phyloP scores from a whole-genome alignment of 1,140 invertebrate genomes.

The Vanessa atalanta region DNA sequence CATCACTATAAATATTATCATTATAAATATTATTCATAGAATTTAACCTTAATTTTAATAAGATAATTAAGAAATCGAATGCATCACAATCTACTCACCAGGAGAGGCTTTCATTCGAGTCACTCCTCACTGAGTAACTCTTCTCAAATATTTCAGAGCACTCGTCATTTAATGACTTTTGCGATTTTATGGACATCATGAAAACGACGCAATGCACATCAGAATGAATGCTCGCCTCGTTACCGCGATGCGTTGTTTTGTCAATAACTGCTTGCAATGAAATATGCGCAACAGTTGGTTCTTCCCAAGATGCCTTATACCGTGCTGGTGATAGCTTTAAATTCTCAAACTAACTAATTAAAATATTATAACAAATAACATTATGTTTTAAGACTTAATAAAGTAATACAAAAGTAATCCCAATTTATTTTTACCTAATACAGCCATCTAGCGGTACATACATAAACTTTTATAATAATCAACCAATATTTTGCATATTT shows the following conservation, averaged over 20 bases:
- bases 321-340: too few relatives aligned
- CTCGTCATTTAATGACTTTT: slow-evolving; percentile 68
- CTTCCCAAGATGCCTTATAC: too few relatives aligned
- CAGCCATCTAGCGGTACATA: not conserved
- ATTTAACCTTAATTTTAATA: too few relatives aligned
- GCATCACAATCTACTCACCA: slow-evolving; percentile 42
- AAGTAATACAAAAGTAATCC: not conserved
- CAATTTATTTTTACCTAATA: not conserved
- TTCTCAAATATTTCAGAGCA: slow-evolving; percentile 68
- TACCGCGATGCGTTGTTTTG: not conserved
- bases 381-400: not conserved
- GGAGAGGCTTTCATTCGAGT: slow-evolving; percentile 62
- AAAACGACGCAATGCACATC: not conserved
- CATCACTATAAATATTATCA: slow-evolving; percentile 42
- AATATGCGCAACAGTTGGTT: too few relatives aligned
- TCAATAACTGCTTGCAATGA: not conserved
- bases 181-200: slow-evolving; percentile 71
- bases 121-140: slow-evolving; percentile 65
- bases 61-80: not conserved
- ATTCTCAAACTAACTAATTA: too few relatives aligned
- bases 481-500: too few relatives aligned
- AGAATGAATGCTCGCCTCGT: not conserved
- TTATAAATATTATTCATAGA: too few relatives aligned
- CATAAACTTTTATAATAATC: not conserved
- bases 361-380: too few relatives aligned